A percentile compares a stretch with the other conserved stretches of the same genome.
These are phyloP conservation scores for Cyphomyrus plagiostoma DNA, from an alignment of 2,113 vertebrate species.

Conservation along the genomic window DNA sequence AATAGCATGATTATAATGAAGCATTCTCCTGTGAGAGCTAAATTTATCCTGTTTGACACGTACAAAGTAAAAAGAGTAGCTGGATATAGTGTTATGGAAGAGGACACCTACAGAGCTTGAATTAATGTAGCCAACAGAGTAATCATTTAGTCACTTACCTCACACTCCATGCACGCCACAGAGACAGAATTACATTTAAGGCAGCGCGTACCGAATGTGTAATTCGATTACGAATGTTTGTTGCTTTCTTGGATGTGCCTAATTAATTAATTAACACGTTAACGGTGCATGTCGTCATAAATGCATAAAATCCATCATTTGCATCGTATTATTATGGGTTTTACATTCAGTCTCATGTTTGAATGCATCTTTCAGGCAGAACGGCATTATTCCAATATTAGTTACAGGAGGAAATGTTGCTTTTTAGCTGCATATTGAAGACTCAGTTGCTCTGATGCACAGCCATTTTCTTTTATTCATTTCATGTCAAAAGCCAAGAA, in stretches of 20 bases:
- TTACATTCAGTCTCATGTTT: background rate
- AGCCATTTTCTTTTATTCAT: background rate
- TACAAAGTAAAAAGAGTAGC: background rate
- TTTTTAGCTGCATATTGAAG: background rate
- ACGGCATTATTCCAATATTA: background rate
- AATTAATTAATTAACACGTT: background rate
- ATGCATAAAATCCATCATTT: background rate
- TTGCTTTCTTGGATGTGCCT: background rate
- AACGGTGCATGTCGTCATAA: background rate
- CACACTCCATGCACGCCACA: background rate
- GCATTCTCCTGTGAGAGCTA: background rate
- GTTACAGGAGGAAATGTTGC: background rate
- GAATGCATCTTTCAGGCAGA: background rate
- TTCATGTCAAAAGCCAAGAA: background rate
- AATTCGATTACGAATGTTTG: background rate
- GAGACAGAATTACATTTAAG: background rate
- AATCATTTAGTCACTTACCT: background rate
- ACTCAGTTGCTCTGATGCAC: background rate
- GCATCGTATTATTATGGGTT: background rate
- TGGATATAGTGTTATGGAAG: background rate
- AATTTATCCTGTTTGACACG: background rate
- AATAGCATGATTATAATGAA: background rate
- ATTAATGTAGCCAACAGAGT: background rate
- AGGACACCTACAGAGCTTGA: background rate
- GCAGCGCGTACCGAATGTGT: background rate